A percentile compares a stretch with the other conserved stretches of the same genome.
These are phyloP conservation scores for Diachasma alloeum DNA, from an alignment of 1,140 invertebrate species.

Conservation along the genomic window DNA sequence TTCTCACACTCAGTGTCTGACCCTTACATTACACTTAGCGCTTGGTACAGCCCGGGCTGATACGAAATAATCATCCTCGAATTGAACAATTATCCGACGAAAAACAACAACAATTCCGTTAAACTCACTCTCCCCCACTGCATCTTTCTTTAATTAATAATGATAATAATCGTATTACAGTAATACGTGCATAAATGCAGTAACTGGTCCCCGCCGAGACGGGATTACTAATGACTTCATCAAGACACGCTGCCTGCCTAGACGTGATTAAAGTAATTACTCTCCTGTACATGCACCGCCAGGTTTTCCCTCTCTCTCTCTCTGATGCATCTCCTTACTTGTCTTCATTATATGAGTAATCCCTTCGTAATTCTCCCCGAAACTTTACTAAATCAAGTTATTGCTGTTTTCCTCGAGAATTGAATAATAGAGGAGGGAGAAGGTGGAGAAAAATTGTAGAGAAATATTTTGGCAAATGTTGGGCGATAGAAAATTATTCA, in stretches of 20 bases:
- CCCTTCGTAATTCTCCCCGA: not conserved
- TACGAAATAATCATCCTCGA: no score
- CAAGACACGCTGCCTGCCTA: constrained; percentile 30
- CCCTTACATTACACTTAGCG: no score
- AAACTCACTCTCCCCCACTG: not conserved
- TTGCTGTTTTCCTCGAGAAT: no score
- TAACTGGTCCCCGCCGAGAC: not conserved
- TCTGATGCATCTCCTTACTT: not conserved
- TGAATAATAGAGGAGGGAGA: no score
- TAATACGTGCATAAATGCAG: constrained; percentile 5
- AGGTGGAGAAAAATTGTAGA: no score
- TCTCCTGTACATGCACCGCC: not conserved
- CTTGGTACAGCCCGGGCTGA: no score
- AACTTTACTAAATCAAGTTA: not conserved
- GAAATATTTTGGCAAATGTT: no score
- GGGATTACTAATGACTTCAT: constrained; percentile 37
- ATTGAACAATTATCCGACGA: not conserved
- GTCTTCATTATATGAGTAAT: not conserved
- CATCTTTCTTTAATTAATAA: constrained; percentile 3
- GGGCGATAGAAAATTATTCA: no score
- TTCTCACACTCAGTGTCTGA: no score
- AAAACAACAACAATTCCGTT: not conserved
- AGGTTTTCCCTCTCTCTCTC: not conserved
- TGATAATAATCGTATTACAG: not conserved
- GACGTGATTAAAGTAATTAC: constrained; percentile 46